phyloP scores from a whole-genome alignment of 1,140 invertebrate genomes.

The Wasmannia auropunctata region DNA sequence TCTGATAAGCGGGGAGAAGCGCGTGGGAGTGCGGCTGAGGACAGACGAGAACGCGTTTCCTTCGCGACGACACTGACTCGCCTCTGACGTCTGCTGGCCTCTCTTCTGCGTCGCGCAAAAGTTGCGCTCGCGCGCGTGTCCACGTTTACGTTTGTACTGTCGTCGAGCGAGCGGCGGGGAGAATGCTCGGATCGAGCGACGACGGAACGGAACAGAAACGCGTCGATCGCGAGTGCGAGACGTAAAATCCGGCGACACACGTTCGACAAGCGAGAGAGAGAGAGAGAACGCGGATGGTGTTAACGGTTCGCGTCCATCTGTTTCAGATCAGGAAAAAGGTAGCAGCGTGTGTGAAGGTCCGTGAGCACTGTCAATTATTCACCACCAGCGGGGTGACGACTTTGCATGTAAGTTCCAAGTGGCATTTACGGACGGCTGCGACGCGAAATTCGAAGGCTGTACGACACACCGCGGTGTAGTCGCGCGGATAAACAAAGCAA shows the following conservation, averaged over 20 bases:
- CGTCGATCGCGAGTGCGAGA: neutral
- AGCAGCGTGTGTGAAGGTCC: conserved; percentile 56
- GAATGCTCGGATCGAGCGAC: neutral
- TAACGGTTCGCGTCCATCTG: conserved; percentile 22
- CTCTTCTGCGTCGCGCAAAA: conserved; percentile 28
- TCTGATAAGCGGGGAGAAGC: neutral
- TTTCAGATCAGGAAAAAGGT: conserved; percentile 63
- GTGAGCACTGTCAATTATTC: conserved; percentile 68
- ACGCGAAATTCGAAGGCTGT: neutral
- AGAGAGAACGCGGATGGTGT: neutral
- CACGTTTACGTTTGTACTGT: neutral
- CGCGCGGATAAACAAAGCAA: neutral
- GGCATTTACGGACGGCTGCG: too few species aligned
- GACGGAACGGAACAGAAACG: neutral
- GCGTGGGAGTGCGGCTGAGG: neutral
- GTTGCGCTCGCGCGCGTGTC: neutral
- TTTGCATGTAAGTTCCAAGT: conserved; percentile 55
- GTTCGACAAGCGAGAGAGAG: too few species aligned
- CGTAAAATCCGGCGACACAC: neutral
- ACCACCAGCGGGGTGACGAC: conserved; percentile 26
- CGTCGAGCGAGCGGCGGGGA: neutral
- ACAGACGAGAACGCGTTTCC: neutral
- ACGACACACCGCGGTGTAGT: too few species aligned
- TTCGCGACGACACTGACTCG: too few species aligned
- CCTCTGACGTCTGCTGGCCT: neutral